These are phyloP conservation scores for Ganaspis brasiliensis DNA, from an alignment of 2,888 invertebrate genomes.

Conservation along the genomic window DNA sequence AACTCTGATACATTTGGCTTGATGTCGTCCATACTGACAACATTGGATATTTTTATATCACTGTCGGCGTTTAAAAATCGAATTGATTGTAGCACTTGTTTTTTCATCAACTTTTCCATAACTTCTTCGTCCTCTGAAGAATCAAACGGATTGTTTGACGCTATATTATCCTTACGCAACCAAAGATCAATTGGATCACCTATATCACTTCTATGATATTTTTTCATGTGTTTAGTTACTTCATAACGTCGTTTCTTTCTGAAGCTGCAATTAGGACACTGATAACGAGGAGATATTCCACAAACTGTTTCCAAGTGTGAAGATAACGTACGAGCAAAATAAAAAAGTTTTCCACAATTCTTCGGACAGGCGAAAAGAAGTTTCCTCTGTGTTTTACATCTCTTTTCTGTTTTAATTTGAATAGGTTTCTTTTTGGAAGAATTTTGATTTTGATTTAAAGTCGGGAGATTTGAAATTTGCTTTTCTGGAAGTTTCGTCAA, in stretches of 20 bases:
- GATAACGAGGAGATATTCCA: constrained; percentile 1
- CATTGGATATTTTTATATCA: constrained; percentile 34
- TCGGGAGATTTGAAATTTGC: neutral
- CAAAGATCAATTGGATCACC: neutral
- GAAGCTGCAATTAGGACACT: neutral
- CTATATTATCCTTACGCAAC: no score
- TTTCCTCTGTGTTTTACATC: neutral
- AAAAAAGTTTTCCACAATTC: constrained; percentile 8
- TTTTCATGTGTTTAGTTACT: neutral
- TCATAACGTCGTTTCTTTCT: neutral
- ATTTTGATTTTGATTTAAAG: neutral
- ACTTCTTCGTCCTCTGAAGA: constrained; percentile 12
- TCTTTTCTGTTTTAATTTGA: no score
- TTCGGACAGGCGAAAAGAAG: constrained; percentile 23
- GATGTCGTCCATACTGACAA: neutral
- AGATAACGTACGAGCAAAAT: neutral
- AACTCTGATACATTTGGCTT: neutral
- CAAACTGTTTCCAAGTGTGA: constrained; percentile 19
- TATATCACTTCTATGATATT: neutral
- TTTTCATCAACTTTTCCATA: constrained; percentile 19
- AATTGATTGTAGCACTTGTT: constrained; percentile 2
- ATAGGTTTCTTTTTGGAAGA: neutral
- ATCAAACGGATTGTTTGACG: neutral
- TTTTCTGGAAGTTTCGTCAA: constrained; percentile 22
- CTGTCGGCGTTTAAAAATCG: constrained; percentile 13